phyloP scores from a whole-genome alignment of 2,113 vertebrate genomes.

The Zosterops borbonicus region DNA sequence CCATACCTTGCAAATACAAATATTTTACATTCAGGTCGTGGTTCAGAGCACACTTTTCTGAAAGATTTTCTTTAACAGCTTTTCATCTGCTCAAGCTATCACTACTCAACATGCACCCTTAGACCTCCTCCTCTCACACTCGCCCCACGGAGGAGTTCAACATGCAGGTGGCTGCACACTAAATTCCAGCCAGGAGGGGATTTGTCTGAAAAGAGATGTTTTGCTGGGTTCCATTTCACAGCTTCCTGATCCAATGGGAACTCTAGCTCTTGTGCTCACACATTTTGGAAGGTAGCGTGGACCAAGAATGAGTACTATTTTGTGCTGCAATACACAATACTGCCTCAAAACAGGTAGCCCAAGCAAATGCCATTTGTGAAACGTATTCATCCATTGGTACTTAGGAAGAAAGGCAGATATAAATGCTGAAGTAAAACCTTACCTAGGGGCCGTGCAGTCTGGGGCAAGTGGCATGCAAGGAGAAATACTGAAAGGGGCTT shows the following conservation, averaged over 20 bases:
- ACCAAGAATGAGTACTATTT: background rate
- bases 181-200: background rate
- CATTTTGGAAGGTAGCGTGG: accelerated
- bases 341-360: accelerated
- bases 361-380: background rate
- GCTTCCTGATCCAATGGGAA: background rate
- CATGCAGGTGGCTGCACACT: background rate
- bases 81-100: background rate
- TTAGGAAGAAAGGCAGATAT: accelerated
- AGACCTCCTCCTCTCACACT: accelerated
- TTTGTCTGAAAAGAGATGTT: background rate
- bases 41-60: background rate
- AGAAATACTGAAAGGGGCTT: background rate
- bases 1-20: background rate
- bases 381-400: accelerated
- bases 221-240: background rate
- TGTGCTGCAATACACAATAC: accelerated
- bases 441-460: background rate
- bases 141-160: accelerated
- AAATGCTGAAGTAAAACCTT: background rate
- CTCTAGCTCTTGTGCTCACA: no score
- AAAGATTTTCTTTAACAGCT: background rate
- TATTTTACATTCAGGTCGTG: background rate
- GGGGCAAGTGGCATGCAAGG: background rate
- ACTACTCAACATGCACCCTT: background rate